phyloP scores from a whole-genome alignment of 2,797 vertebrate genomes.

The Galago senegalensis region DNA sequence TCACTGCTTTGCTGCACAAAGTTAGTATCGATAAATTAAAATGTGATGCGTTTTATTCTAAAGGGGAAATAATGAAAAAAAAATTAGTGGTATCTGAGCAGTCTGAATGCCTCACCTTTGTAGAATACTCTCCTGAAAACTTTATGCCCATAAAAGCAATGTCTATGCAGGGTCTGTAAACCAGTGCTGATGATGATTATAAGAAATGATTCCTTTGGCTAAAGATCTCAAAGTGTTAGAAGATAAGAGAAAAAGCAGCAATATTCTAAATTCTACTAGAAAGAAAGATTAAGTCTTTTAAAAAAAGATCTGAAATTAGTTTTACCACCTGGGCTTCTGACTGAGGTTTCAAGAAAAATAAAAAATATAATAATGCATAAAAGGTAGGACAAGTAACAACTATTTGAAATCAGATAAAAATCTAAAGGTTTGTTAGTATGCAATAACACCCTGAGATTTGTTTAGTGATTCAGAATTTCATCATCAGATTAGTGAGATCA shows the following conservation, averaged over 20 bases:
- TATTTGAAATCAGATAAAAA: constrained; percentile 13
- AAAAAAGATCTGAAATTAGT: background rate
- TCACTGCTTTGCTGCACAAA: background rate
- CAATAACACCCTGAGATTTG: background rate
- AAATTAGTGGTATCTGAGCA: background rate
- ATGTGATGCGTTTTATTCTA: background rate
- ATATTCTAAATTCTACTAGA: constrained; percentile 11
- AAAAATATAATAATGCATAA: background rate
- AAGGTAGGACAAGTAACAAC: background rate
- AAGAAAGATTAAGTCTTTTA: background rate
- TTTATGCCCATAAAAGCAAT: background rate
- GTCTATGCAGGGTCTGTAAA: background rate
- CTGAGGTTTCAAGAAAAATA: constrained; percentile 24
- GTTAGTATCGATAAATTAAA: background rate
- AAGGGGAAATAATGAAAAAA: constrained; percentile 17
- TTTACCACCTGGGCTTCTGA: background rate
- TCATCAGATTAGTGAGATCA: background rate
- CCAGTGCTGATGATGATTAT: background rate
- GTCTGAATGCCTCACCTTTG: background rate
- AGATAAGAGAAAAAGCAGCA: background rate
- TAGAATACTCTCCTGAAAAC: background rate
- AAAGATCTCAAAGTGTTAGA: constrained; percentile 3
- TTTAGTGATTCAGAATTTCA: constrained; percentile 51
- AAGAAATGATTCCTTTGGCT: background rate
- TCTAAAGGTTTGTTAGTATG: background rate